These are phyloP conservation scores for Neodiprion fabricii DNA, from an alignment of 1,140 invertebrate species.

Conservation along the genomic window DNA sequence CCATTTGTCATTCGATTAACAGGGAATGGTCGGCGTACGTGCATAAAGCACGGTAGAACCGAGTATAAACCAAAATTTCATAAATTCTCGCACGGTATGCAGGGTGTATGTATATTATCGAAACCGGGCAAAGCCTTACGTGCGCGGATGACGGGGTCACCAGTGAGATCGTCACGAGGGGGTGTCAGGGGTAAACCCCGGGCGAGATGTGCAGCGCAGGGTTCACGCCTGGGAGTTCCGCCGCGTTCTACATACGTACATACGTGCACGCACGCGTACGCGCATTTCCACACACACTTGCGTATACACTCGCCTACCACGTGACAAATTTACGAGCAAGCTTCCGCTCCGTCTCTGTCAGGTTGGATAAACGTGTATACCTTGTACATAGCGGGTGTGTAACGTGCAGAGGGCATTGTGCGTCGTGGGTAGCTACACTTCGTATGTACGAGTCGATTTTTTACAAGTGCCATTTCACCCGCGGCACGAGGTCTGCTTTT, in stretches of 20 bases:
- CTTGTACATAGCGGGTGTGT: background rate
- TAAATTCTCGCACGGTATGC: too few relatives aligned
- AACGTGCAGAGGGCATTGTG: background rate
- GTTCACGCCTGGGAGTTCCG: background rate
- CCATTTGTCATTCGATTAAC: background rate
- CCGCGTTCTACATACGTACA: background rate
- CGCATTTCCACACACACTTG: too few relatives aligned
- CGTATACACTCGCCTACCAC: background rate
- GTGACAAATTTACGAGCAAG: background rate
- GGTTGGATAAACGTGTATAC: background rate
- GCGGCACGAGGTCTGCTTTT: background rate
- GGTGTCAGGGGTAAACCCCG: background rate
- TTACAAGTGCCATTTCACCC: too few relatives aligned
- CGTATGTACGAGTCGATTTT: too few relatives aligned
- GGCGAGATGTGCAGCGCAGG: background rate
- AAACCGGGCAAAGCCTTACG: background rate
- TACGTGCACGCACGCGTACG: too few relatives aligned
- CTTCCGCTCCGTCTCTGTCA: background rate
- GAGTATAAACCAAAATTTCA: background rate
- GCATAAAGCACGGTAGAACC: too few relatives aligned
- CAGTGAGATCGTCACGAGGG: background rate
- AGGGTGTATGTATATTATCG: too few relatives aligned
- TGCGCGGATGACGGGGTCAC: slow-evolving; percentile 2
- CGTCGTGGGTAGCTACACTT: background rate
- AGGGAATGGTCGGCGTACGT: background rate